A percentile compares a stretch with the other conserved stretches of the same genome.
These are phyloP conservation scores for Hiodon tergisus DNA, from an alignment of 2,113 vertebrate species.

Conservation along the genomic window DNA sequence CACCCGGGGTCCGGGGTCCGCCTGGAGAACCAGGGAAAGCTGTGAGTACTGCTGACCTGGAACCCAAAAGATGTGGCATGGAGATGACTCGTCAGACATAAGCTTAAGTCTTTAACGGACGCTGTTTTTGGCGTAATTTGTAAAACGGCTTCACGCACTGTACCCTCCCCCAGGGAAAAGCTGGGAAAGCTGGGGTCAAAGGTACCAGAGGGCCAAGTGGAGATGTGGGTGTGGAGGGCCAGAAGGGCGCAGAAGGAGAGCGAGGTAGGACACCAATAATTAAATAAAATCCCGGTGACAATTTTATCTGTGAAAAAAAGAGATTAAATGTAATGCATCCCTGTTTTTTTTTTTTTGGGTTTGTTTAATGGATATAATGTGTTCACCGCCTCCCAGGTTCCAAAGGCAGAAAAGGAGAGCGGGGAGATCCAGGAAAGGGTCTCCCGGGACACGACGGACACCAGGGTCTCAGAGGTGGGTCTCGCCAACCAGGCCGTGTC, in stretches of 20 bases:
- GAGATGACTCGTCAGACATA: neutral
- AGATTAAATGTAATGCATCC: neutral
- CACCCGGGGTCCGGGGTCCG: constrained; percentile 51
- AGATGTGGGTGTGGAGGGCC: constrained; percentile 53
- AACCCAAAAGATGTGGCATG: neutral
- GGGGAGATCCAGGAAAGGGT: constrained; percentile 45
- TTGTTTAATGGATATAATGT: constrained; percentile 1
- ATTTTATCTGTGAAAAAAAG: neutral
- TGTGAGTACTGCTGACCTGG: constrained; percentile 35
- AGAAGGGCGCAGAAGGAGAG: constrained; percentile 51
- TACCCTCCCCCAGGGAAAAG: constrained; percentile 52
- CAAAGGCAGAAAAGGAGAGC: constrained; percentile 55
- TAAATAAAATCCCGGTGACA: neutral
- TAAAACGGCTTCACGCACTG: neutral
- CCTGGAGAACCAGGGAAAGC: constrained; percentile 50
- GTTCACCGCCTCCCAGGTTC: constrained; percentile 41
- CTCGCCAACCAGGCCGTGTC: too few relatives aligned
- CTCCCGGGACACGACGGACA: constrained; percentile 51
- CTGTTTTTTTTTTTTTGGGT: too few relatives aligned
- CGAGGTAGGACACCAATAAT: constrained; percentile 39
- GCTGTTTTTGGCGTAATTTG: neutral
- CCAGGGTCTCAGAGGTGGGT: constrained; percentile 50
- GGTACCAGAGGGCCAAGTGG: constrained; percentile 51
- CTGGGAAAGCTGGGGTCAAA: constrained; percentile 51
- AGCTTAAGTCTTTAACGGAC: neutral